These are phyloP conservation scores for Rhinoptilus africanus DNA, from an alignment of 2,113 vertebrate genomes.

Conservation along the genomic window DNA sequence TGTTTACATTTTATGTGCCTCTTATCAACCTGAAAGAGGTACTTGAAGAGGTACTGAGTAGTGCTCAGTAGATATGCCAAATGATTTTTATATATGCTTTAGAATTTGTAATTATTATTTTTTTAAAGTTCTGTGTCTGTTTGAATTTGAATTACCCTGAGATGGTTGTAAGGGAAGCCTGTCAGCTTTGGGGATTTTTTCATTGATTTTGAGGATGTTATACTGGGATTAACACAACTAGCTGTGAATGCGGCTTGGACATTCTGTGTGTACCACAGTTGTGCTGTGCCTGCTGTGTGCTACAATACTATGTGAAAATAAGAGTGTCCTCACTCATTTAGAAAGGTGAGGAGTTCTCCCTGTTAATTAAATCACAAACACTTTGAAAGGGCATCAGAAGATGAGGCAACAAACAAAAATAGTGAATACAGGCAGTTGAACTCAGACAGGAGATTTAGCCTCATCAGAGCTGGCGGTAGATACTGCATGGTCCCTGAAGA, in stretches of 20 bases:
- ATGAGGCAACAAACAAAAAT: neutral
- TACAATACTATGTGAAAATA: neutral
- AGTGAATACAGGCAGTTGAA: neutral
- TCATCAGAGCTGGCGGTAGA: neutral
- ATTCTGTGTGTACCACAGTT: neutral
- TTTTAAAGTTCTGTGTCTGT: neutral
- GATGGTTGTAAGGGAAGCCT: neutral
- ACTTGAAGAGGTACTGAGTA: neutral
- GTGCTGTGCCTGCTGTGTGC: neutral
- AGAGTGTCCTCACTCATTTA: neutral
- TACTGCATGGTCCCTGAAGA: neutral
- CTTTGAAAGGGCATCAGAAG: neutral
- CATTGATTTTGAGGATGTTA: neutral
- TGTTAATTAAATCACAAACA: neutral
- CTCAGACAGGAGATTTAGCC: neutral
- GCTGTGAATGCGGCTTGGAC: neutral
- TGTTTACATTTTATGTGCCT: neutral
- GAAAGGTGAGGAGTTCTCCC: neutral
- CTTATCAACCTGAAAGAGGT: neutral
- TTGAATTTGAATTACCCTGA: neutral
- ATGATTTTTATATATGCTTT: neutral
- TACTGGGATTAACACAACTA: neutral
- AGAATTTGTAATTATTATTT: neutral
- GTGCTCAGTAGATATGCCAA: neutral
- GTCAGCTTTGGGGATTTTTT: neutral